phyloP scores from a whole-genome alignment of 2,888 invertebrate species.

The Hofmannophila pseudospretella region DNA sequence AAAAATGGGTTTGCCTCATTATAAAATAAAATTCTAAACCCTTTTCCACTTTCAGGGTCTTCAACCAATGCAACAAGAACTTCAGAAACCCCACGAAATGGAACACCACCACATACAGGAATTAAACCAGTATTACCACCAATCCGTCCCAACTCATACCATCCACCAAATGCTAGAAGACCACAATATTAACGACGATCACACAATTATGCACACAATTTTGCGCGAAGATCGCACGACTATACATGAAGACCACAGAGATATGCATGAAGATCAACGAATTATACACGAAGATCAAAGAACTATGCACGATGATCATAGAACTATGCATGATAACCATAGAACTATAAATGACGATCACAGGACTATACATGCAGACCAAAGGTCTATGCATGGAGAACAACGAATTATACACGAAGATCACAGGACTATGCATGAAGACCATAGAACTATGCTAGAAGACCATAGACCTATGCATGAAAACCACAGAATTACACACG shows the following conservation, averaged over 20 bases:
- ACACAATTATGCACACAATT: conserved; percentile 1
- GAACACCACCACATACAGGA: conserved; percentile 26
- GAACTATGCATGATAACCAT: no score
- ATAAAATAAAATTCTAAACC: no score
- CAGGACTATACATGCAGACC: not conserved
- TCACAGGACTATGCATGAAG: not conserved
- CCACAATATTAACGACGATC: conserved; percentile 2
- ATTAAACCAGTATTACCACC: conserved; percentile 46
- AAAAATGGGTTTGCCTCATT: no score
- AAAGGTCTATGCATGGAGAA: not conserved
- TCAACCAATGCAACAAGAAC: conserved; percentile 26
- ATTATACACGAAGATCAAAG: no score
- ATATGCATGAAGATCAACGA: not conserved
- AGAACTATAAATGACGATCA: no score
- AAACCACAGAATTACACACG: no score
- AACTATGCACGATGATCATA: no score
- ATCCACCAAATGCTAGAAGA: conserved; percentile 11
- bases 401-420: not conserved
- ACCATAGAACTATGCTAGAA: not conserved
- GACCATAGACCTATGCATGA: no score
- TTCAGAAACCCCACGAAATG: conserved; percentile 26
- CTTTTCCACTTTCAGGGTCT: conserved; percentile 22
- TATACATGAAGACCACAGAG: conserved; percentile 5
- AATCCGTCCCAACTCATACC: conserved; percentile 27
- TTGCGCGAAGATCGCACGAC: conserved; percentile 8